Base-by-base conservation (phyloP, 2,797 vertebrate genomes). In the Benthosema pterotum region DNA sequence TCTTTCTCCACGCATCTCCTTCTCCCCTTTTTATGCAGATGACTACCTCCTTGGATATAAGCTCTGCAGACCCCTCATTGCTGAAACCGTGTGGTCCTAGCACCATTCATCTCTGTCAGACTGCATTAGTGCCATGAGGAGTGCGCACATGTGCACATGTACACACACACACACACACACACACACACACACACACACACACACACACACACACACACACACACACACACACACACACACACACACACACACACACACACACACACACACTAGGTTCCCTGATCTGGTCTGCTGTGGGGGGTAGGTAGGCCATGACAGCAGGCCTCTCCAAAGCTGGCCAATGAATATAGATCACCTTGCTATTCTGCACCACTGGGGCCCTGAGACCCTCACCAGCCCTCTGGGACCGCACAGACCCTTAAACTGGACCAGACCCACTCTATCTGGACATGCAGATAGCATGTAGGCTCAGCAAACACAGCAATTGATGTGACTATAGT, bases 71-170 rank as follows among this genome's bases (percentile, higher is more conserved):
- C 61, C 67, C 69, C 61, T 83, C 45, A 0, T 78, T 76, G 77
- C 83, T 83, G 81, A 76, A 81, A 74, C 72, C 43, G 58, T 81
- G 85, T 78, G 80, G 85, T 89, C 85, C 80, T n/a, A 69, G 77
- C 74, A 81, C 72, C 86, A 91, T 92, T 91, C 80, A 89, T 92
- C 91, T 91, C 74, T 90, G 91, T 90, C 91, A 91, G 75, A 64
- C 78, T 78, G 75, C 78, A 90, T 91, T 91, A 91, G 78, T 83
- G 83, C 83, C 74, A 87, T 15, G 58, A 81, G 74, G 68, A 81
- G 72, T 64, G 60, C 49, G 22, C 45, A 65, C 67, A 59, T 68
- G 49, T 46, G 52, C 22, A 25, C 77, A 65, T 54, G 51, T 67
- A 54, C 58, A 60, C 52, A 65, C 53, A 50, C 16, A 42, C 25